phyloP scores from a whole-genome alignment of 35 echinoderm and acorn worm genomes.

The Patiria miniata region DNA sequence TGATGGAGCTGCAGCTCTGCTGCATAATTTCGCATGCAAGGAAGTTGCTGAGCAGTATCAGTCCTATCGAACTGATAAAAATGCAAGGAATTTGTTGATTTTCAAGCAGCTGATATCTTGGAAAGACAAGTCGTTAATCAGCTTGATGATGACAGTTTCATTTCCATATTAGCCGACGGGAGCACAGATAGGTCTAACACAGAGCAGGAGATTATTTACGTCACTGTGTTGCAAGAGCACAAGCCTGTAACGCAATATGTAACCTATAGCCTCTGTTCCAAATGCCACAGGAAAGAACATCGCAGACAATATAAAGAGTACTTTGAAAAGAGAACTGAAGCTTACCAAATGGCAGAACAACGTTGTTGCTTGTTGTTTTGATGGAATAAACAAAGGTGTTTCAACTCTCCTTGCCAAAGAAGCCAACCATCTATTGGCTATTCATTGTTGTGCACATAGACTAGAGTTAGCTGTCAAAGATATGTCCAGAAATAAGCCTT shows the following conservation, averaged over 20 bases:
- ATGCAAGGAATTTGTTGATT: conserved; percentile 26
- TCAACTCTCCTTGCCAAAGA: not conserved
- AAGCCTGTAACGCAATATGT: conserved; percentile 30
- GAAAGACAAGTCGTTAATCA: not conserved
- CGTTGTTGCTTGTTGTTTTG: conserved; percentile 11
- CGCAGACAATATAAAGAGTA: not conserved
- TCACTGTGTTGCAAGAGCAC: not conserved
- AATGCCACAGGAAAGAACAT: not conserved
- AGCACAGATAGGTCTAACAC: conserved; percentile 4
- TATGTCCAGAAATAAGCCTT: not conserved
- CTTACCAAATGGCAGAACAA: conserved; percentile 8
- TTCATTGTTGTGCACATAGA: conserved; percentile 23
- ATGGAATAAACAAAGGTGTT: not conserved
- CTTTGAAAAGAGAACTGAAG: conserved; percentile 15
- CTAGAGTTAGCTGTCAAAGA: conserved; percentile 23
- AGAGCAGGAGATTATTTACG: conserved; percentile 9
- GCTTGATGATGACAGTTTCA: conserved; percentile 1
- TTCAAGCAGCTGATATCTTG: conserved; percentile 4
- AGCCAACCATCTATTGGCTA: not conserved
- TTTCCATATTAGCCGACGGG: conserved; percentile 14
- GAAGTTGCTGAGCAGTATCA: conserved; percentile 4
- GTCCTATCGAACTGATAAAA: conserved; percentile 23
- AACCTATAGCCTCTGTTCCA: not conserved
- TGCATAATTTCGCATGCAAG: conserved; percentile 20
- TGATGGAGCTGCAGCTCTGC: conserved; percentile 15